These are phyloP conservation scores for Camponotus vicinus DNA, from an alignment of 1,140 invertebrate genomes.

Conservation along the genomic window DNA sequence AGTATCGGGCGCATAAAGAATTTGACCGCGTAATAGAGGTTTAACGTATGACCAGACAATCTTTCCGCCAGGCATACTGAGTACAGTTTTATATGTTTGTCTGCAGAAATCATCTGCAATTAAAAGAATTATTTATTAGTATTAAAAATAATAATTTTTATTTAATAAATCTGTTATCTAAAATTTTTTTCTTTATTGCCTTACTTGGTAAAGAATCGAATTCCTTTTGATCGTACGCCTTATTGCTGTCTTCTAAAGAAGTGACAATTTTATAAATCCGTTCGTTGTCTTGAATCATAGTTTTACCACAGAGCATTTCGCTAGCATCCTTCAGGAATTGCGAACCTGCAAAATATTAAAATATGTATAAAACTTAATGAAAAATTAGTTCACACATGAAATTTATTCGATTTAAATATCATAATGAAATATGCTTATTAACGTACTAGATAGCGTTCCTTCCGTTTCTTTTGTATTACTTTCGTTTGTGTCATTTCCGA, in stretches of 20 bases:
- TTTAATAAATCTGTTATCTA: not conserved
- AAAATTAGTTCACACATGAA: not conserved
- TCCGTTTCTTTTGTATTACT: constrained; percentile 18
- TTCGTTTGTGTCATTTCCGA: constrained; percentile 5
- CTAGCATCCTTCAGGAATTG: constrained; percentile 86
- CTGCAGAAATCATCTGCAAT: constrained; percentile 88
- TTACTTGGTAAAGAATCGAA: constrained; percentile 88
- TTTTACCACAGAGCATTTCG: constrained; percentile 88
- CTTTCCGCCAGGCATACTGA: constrained; percentile 88
- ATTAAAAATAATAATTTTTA: not conserved
- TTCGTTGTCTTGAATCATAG: constrained; percentile 84
- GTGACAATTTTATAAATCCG: constrained; percentile 86
- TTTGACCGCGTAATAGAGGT: constrained; percentile 88
- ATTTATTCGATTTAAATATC: not conserved
- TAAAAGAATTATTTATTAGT: constrained; percentile 18
- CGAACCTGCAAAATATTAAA: constrained; percentile 63
- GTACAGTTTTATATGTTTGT: constrained; percentile 87
- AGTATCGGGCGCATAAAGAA: constrained; percentile 88
- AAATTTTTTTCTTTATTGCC: constrained; percentile 53
- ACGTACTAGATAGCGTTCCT: constrained; percentile 70
- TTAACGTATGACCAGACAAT: constrained; percentile 90
- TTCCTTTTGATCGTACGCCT: constrained; percentile 85
- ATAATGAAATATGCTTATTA: not conserved
- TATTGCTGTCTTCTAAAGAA: constrained; percentile 86
- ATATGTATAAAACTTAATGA: not conserved